Conservation (phyloP, 2,888 invertebrate genomes). For the Melanchra persicariae region DNA sequence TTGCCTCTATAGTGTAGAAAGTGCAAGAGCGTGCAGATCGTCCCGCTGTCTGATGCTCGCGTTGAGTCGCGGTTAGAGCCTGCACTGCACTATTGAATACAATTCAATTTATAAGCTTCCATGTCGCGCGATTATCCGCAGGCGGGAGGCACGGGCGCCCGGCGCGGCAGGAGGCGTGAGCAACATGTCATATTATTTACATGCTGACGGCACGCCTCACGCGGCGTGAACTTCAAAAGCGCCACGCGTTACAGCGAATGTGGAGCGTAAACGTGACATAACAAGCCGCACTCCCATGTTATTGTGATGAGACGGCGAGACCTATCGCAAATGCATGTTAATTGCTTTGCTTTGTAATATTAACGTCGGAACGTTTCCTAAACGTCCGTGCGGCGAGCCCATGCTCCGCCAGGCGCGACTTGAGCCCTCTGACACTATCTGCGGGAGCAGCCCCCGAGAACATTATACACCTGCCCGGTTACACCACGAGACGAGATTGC, state of each 20-base stretch:
- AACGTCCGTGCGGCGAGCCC: background rate
- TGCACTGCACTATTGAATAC: conserved; percentile 2
- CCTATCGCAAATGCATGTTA: background rate
- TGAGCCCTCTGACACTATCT: background rate
- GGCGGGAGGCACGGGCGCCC: background rate
- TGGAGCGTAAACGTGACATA: background rate
- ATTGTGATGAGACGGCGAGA: background rate
- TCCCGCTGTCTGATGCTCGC: background rate
- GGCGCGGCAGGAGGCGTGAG: background rate
- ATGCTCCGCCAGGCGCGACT: too few species aligned
- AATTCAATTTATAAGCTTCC: conserved; percentile 26
- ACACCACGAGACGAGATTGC: conserved; percentile 14
- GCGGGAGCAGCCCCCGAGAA: background rate
- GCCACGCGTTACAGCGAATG: background rate
- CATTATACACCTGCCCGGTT: conserved; percentile 1
- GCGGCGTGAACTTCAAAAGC: background rate
- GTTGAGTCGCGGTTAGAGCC: background rate
- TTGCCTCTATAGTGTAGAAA: too few species aligned
- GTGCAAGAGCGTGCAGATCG: too few species aligned
- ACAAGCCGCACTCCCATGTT: background rate
- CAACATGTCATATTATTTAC: conserved; percentile 16
- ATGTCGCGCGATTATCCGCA: background rate
- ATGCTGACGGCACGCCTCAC: conserved; percentile 1
- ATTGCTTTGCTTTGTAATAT: background rate
- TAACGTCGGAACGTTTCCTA: background rate